Base-by-base conservation (phyloP, 2,888 invertebrate genomes). In the Sarcophaga caerulescens region DNA sequence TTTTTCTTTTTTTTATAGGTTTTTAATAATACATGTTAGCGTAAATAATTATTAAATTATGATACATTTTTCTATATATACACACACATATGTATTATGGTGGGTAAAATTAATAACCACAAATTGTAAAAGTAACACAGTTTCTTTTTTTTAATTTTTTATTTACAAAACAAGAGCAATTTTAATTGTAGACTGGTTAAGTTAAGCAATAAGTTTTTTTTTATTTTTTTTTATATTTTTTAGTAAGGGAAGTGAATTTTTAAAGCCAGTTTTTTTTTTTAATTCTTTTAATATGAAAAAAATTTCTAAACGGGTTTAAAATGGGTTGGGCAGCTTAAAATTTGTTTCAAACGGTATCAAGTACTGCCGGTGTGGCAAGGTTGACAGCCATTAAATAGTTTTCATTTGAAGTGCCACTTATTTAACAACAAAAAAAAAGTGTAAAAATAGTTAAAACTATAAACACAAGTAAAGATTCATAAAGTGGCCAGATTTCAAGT, bases 1-100 rank as follows among this genome's bases (percentile, higher is more conserved):
- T 52, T 52, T 47, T 47, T 14, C 4, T 47, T 14, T 47, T 47
- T 14, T 52, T 52, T 52, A 14, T 52, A 14, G 12, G 12, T 52
- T 12, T 52, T 12, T 52, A 52, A 52, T 52, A 17, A 52, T 47
- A 44, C 45, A 52, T n/a, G 71, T 62, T 79, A 71, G 80, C 83
- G 85, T 83, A 83, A 77, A 85, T 85, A 85, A 85, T 85, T 85
- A 83, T 80, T 57, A 65, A 80, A 76, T 85, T 85, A 74, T 83
- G 52, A 69, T 73, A 77, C 68, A 76, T 75, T 81, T 47, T 76
- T 19, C 66, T 63, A 44, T 6, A 47, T n/a, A n/a, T 19, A 73
- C 14, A 35, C 10, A 52, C 52, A 52, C 52, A 52, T 52, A 17
- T 52, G n/a, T 47, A 14, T 47, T 52, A 52, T 52, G 12, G 52